These are phyloP conservation scores for Macrosiphum euphorbiae DNA, from an alignment of 2,888 invertebrate genomes.

Conservation along the genomic window DNA sequence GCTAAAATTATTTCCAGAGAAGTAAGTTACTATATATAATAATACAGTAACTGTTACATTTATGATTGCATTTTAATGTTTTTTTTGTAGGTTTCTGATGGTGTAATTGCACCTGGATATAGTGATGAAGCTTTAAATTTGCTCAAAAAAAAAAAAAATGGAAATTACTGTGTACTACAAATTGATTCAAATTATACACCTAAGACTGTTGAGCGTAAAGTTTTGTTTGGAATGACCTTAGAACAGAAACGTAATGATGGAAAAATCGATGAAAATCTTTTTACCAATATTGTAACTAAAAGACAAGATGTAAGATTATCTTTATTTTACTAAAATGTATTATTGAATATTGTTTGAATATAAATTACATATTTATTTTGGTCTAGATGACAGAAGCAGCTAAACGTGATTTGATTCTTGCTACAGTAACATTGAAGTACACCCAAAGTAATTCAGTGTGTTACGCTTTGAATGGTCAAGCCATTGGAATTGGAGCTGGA, in stretches of 20 bases:
- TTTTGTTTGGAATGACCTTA: slow-evolving; percentile 86
- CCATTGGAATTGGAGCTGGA: slow-evolving; percentile 98
- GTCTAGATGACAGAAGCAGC: slow-evolving; percentile 80
- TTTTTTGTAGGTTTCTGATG: slow-evolving; percentile 88
- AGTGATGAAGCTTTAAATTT: slow-evolving; percentile 85
- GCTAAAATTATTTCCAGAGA: slow-evolving; percentile 89
- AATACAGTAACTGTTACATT: neutral
- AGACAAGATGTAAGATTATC: slow-evolving; percentile 72
- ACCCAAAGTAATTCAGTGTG: slow-evolving; percentile 99
- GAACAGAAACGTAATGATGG: slow-evolving; percentile 93
- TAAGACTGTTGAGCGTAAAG: slow-evolving; percentile 82
- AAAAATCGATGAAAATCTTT: slow-evolving; percentile 81
- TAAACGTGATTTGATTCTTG: slow-evolving; percentile 91
- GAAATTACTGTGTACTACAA: slow-evolving; percentile 90
- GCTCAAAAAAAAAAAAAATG: slow-evolving; percentile 94
- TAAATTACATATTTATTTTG: slow-evolving; percentile 28
- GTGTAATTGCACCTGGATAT: slow-evolving; percentile 97
- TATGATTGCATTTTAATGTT: slow-evolving; percentile 27
- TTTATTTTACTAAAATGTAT: neutral
- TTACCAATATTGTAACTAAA: slow-evolving; percentile 84
- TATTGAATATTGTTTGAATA: neutral
- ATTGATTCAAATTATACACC: slow-evolving; percentile 92
- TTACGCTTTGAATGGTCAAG: slow-evolving; percentile 92
- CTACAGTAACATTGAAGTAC: slow-evolving; percentile 96
- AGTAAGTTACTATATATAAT: slow-evolving; percentile 69